Evolutionary conservation across 2,888 invertebrate genomes (phyloP).

Genomic region (Aelia acuminata): DNA sequence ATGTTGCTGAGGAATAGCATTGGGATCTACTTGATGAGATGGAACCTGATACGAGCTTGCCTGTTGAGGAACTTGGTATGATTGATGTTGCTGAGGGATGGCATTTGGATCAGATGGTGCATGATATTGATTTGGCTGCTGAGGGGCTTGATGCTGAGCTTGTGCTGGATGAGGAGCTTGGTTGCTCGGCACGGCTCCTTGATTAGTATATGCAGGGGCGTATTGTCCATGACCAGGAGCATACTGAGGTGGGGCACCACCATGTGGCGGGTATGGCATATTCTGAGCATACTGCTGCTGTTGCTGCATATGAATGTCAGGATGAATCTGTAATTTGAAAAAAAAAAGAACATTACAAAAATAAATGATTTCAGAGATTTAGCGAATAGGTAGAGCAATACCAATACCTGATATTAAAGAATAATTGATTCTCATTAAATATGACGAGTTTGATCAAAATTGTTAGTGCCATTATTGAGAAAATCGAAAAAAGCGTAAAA

Average conservation of each 20-base stretch:
- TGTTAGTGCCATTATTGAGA: too few species aligned
- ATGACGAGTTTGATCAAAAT: too few species aligned
- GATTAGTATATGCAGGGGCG: slow-evolving; percentile 65
- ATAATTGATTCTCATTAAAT: too few species aligned
- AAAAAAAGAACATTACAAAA: background rate
- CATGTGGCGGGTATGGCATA: slow-evolving; percentile 40
- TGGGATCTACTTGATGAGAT: slow-evolving; percentile 43
- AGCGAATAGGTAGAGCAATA: background rate
- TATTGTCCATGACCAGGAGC: slow-evolving; percentile 57
- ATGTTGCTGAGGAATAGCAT: slow-evolving; percentile 61
- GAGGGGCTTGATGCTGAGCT: slow-evolving; percentile 64
- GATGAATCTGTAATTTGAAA: background rate
- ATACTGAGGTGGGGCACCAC: slow-evolving; percentile 41
- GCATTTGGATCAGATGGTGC: slow-evolving; percentile 7
- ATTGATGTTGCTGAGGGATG: slow-evolving; percentile 55
- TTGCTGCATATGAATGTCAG: slow-evolving; percentile 5
- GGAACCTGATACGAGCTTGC: background rate
- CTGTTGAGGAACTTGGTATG: slow-evolving; percentile 55
- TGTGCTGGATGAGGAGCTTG: slow-evolving; percentile 64
- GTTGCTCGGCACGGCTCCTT: slow-evolving; percentile 3
- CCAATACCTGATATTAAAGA: too few species aligned
- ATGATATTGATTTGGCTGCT: slow-evolving; percentile 34
- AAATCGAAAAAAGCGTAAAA: too few species aligned
- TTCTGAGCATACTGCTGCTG: slow-evolving; percentile 24
- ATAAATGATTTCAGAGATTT: background rate